These are phyloP conservation scores for Sebastiscus tertius DNA, from an alignment of 2,797 vertebrate genomes.

Conservation along the genomic window DNA sequence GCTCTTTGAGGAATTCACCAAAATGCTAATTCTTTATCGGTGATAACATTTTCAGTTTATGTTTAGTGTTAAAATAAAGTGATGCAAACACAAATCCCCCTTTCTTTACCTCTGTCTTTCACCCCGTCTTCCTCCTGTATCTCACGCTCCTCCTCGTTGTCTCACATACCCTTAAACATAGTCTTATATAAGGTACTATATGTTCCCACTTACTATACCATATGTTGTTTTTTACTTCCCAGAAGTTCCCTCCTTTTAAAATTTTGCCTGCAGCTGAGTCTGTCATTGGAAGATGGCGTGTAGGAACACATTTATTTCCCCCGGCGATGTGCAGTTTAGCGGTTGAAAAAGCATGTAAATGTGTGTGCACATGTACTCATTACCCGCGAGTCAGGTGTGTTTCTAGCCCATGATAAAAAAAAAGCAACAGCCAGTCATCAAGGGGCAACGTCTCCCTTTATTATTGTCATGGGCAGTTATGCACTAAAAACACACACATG, in stretches of 20 bases:
- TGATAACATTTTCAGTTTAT: neutral
- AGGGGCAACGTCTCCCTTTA: conserved; percentile 1
- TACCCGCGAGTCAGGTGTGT: conserved; percentile 67
- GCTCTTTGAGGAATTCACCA: neutral
- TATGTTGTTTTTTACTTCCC: neutral
- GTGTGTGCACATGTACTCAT: conserved; percentile 62
- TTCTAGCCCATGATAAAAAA: conserved; percentile 33
- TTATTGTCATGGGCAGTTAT: conserved; percentile 1
- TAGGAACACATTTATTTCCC: conserved; percentile 58
- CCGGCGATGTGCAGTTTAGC: conserved; percentile 35
- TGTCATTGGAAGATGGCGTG: conserved; percentile 29
- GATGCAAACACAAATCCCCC: neutral
- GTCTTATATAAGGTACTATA: neutral
- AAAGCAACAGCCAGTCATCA: conserved; percentile 46
- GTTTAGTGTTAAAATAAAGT: neutral
- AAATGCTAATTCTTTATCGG: neutral
- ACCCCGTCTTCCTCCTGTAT: neutral
- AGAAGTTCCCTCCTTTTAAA: conserved; percentile 21
- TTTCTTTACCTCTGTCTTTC: neutral
- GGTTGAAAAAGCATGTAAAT: conserved; percentile 51
- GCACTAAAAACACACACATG: conserved; percentile 2
- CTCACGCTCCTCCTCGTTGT: neutral
- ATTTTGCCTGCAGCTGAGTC: conserved; percentile 18
- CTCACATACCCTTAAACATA: neutral
- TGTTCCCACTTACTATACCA: neutral